Evolutionary conservation across 2,888 invertebrate genomes (phyloP), one percentile per base, ranked within the genome.

Genomic region (Lithophane semibrunnea): DNA sequence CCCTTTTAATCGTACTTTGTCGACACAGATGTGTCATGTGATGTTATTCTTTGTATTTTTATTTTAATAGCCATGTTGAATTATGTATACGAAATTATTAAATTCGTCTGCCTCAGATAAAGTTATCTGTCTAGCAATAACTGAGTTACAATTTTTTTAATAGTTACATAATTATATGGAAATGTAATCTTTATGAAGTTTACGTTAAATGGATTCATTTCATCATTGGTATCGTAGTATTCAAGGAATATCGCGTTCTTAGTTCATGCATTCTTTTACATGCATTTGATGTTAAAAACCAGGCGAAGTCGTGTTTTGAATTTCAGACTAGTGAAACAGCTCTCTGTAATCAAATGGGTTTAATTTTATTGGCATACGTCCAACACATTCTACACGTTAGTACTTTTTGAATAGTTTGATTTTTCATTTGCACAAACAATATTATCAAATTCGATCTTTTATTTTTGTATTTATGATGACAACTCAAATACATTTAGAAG

Each of bases 1-100:
- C 91, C 88, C 90, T 91, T 92, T 92, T 91, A 92, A 93, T 92
- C 92, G 91, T 91, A 90, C 89, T 90, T 90, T 90, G 89, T 85
- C 87, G 88, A 88, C 86, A 92, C 93, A 94, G 92, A 93, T 94
- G 94, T 92, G 91, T 91, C 89, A 88, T 90, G 84, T 88, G 87
- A 87, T 88, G 86, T 80, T 88, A 83, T 77, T 87, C 86, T 90
- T 88, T 90, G 85, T 86, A 75, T 88, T 87, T 83, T 86, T 86
- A 75, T 88, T 87, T 83, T 86, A 83, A 84, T 86, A 88, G 85
- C 79, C 74, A 72, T 78, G 84, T 89, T 88, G 86, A 88, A 87
- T 85, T 88, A 88, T 87, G 83, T 83, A 89, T 90, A 85, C 86
- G 89, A 86, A 86, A 70, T 83, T 42, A 76, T 79, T 65, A 29